Percentiles rank a stretch among this genome's conserved stretches.
Evolutionary conservation across 2,113 vertebrate genomes (phyloP).

Genomic region (Silurus glanis): DNA sequence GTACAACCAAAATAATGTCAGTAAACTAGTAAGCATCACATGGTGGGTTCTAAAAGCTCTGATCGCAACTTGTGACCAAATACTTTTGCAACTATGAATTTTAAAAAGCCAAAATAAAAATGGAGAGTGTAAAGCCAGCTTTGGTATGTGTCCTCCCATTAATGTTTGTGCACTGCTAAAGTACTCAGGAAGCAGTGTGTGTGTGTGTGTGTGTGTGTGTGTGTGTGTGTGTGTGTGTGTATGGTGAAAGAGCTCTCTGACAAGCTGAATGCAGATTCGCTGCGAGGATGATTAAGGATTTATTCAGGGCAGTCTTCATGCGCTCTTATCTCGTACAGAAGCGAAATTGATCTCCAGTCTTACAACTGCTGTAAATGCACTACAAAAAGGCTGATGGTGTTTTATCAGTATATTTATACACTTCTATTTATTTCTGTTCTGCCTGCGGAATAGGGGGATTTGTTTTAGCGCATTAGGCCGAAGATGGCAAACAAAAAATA

Average conservation of each 20-base stretch:
- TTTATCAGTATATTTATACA: slow-evolving; percentile 57
- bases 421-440: slow-evolving; percentile 48
- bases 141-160: background rate
- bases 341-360: slow-evolving; percentile 59
- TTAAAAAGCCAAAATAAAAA: too few relatives aligned
- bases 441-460: slow-evolving; percentile 35
- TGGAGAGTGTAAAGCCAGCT: background rate
- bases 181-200: background rate
- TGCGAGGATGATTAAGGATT: slow-evolving; percentile 60
- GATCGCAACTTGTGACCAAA: background rate
- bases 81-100: background rate
- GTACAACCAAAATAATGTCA: background rate
- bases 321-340: slow-evolving; percentile 54
- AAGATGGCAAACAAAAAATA: background rate
- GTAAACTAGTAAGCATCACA: background rate
- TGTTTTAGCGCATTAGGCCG: background rate
- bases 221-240: background rate
- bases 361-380: slow-evolving; percentile 54
- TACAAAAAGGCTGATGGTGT: slow-evolving; percentile 39
- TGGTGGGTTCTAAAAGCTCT: background rate
- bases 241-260: background rate
- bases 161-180: slow-evolving; percentile 3
- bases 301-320: slow-evolving; percentile 58
- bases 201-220: background rate
- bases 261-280: slow-evolving; percentile 53